Evolutionary conservation across 2,797 vertebrate species (phyloP).

Genomic region (Prunella strophiata): DNA sequence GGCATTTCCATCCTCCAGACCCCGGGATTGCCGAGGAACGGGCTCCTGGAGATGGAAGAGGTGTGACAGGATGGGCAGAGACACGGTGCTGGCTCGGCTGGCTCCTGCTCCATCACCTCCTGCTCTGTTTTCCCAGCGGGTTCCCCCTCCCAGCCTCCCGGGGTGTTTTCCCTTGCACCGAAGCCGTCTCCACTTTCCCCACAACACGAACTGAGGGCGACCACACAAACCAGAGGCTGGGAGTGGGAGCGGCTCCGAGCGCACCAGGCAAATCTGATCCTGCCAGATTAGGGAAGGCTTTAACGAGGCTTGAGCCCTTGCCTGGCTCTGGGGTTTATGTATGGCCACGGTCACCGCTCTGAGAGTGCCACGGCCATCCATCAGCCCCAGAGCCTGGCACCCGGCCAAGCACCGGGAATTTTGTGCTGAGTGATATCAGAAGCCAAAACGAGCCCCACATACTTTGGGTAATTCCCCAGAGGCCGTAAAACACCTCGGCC

Average conservation of each 20-base stretch:
- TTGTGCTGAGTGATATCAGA: conserved; percentile 73
- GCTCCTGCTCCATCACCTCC: neutral
- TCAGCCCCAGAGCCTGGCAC: conserved; percentile 57
- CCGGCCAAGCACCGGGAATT: conserved; percentile 61
- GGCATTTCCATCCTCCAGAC: neutral
- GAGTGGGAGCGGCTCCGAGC: neutral
- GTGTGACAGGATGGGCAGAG: neutral
- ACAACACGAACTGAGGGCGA: neutral
- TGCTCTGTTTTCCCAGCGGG: neutral
- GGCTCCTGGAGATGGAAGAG: neutral
- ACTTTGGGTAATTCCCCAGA: conserved; percentile 58
- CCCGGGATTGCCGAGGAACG: neutral
- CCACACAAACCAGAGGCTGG: conserved; percentile 48
- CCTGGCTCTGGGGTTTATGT: conserved; percentile 37
- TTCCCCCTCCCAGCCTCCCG: neutral
- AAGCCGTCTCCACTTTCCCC: conserved; percentile 33
- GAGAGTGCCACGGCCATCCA: conserved; percentile 51
- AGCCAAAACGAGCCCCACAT: conserved; percentile 64
- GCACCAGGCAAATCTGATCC: conserved; percentile 48
- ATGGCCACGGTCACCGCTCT: neutral
- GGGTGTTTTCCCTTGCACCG: neutral
- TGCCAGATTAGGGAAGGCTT: conserved; percentile 63
- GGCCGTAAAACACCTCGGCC: conserved; percentile 71
- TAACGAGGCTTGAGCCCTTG: conserved; percentile 57
- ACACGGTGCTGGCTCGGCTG: neutral